These are phyloP conservation scores for Sphenopsis melanotis DNA, from an alignment of 2,797 vertebrate species.

Conservation along the genomic window DNA sequence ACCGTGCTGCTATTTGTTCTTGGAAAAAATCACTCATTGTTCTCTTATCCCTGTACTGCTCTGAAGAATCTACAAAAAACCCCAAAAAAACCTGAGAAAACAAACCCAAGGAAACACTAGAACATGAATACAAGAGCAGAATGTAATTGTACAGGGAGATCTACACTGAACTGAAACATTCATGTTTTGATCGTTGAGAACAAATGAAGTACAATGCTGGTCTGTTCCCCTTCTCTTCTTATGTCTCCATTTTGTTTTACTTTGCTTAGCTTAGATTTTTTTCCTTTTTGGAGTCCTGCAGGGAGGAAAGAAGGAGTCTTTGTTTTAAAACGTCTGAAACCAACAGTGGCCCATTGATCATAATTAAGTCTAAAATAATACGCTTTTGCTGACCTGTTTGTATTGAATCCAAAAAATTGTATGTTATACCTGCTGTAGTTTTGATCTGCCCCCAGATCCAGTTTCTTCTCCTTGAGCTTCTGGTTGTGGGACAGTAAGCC, in stretches of 20 bases:
- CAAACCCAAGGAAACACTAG: not conserved
- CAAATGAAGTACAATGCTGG: not conserved
- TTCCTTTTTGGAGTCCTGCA: constrained; percentile 34
- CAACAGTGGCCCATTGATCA: constrained; percentile 56
- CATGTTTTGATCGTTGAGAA: constrained; percentile 14
- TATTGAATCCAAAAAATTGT: constrained; percentile 1
- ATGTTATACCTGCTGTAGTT: not conserved
- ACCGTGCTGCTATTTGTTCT: not conserved
- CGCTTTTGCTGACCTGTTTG: constrained; percentile 45
- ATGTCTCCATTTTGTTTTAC: constrained; percentile 34
- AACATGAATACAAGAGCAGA: not conserved
- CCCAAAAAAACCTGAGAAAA: not conserved
- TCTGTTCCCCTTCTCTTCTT: constrained; percentile 31
- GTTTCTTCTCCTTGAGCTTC: constrained; percentile 8
- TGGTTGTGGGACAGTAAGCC: not conserved
- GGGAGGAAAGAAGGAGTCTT: constrained; percentile 60
- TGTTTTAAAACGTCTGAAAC: constrained; percentile 54
- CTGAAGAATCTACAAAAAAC: not conserved
- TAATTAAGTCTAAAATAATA: constrained; percentile 62
- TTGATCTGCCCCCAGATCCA: not conserved
- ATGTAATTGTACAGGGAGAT: not conserved
- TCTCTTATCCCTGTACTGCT: not conserved
- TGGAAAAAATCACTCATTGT: not conserved
- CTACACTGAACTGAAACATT: constrained; percentile 7
- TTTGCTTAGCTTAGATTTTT: constrained; percentile 47